Base-by-base conservation (phyloP, 2,113 vertebrate genomes). In the Pteruthius melanotis region DNA sequence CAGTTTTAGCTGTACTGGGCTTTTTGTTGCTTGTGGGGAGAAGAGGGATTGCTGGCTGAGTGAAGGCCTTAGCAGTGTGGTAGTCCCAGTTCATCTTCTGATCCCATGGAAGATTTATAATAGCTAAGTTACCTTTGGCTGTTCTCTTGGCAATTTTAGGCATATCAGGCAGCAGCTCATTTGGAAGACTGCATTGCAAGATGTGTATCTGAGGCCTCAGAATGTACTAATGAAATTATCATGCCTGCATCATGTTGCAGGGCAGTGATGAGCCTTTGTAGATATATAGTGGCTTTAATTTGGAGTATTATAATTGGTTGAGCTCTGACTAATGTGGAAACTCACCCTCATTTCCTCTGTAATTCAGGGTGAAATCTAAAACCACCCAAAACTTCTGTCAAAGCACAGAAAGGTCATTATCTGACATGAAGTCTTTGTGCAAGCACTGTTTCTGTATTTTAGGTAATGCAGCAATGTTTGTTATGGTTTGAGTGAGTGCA, bases 321-420 rank as follows among this genome's bases (percentile, higher is more conserved):
- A 85, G 47, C 33, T 56, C 90, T 89, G 72, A 93, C 72, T 93
- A 92, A 96, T 90, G 65, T 91, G 68, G 79, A 93, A 75, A 71
- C 66, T 61, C 57, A 83, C 16, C 35, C 21, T 97, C 84, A 95
- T 96, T 89, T 95, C 70, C 64, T 78, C 13, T 90, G 22, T 94
- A 90, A 93, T 93, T 96, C 93, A 81, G 79, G 42, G 39, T 56
- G 72, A 89, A 95, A 92, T 94, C 53, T 93, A 63, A 95, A 97
- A 83, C 20, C 3, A 10, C 9, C 26, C 13, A 33, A 28, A 91
- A 86, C 33, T 45, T 80, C 23, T 85, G 56, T 69, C 39, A 64
- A 85, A 57, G 35, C 39, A 66, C 56, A 68, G 66, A 79, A 87
- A 96, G 50, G 77, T 96, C 94, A 78, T 94, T 95, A 90, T 95